Evolutionary conservation across 1,140 invertebrate species (phyloP).

Genomic region (Eciton burchellii): DNA sequence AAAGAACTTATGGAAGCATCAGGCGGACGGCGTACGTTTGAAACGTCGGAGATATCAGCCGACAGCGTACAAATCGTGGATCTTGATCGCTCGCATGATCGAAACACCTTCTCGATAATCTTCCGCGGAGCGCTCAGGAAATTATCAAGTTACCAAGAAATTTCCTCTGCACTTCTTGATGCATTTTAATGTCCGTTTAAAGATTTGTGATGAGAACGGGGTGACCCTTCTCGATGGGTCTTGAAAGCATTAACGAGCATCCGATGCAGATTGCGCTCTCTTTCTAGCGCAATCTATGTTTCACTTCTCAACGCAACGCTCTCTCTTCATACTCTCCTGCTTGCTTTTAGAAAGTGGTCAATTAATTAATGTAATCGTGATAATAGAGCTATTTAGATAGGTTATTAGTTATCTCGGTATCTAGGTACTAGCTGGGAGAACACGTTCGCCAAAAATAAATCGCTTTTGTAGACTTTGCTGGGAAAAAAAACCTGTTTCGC

Average conservation of each 20-base stretch:
- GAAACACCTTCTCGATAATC: too few species aligned
- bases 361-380: conserved; percentile 23
- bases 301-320: neutral
- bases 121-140: too few species aligned
- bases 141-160: too few species aligned
- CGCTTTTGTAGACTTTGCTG: conserved; percentile 27
- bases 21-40: neutral
- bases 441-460: conserved; percentile 18
- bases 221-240: too few species aligned
- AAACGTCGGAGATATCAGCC: neutral
- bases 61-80: neutral
- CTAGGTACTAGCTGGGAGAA: neutral
- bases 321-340: neutral
- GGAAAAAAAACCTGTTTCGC: conserved; percentile 43
- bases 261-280: too few species aligned
- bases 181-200: too few species aligned
- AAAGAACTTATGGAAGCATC: conserved; percentile 3
- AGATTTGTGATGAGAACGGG: too few species aligned
- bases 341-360: conserved; percentile 30
- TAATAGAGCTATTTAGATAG: neutral
- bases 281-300: neutral
- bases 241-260: too few species aligned
- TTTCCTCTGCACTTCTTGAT: too few species aligned
- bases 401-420: neutral
- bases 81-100: too few species aligned